Evolutionary conservation across 2,113 vertebrate species (phyloP).

Genomic region (Pygoscelis adeliae): DNA sequence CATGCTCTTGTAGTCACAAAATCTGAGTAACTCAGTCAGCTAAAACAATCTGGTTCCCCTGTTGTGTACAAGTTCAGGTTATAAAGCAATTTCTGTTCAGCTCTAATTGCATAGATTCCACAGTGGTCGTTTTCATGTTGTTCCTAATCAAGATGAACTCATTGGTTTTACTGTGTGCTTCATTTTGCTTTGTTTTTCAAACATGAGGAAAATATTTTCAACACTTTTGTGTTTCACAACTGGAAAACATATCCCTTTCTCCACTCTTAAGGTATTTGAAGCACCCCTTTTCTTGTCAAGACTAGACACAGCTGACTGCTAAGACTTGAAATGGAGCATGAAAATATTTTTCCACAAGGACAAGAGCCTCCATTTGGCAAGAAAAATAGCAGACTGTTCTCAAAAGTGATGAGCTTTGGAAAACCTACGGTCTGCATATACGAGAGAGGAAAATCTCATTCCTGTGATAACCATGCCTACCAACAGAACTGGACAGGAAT

Average conservation of each 20-base stretch:
- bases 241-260: background rate
- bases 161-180: background rate
- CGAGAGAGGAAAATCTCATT: background rate
- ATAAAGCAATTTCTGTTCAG: slow-evolving; percentile 25
- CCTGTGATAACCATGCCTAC: slow-evolving; percentile 15
- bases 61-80: background rate
- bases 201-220: background rate
- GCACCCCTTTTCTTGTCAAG: background rate
- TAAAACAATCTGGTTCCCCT: background rate
- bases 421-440: background rate
- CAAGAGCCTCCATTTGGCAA: background rate
- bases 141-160: background rate
- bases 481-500: background rate
- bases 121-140: background rate
- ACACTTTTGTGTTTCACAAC: background rate
- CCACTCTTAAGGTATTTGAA: background rate
- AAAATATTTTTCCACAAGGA: background rate
- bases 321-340: background rate
- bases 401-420: background rate
- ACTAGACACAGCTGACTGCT: background rate
- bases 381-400: background rate
- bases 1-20: background rate
- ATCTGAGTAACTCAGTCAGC: background rate
- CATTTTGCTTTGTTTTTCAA: background rate
- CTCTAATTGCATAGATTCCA: background rate